Evolutionary conservation across 2,113 vertebrate genomes (phyloP).

Genomic region (Chlorocebus sabaeus): DNA sequence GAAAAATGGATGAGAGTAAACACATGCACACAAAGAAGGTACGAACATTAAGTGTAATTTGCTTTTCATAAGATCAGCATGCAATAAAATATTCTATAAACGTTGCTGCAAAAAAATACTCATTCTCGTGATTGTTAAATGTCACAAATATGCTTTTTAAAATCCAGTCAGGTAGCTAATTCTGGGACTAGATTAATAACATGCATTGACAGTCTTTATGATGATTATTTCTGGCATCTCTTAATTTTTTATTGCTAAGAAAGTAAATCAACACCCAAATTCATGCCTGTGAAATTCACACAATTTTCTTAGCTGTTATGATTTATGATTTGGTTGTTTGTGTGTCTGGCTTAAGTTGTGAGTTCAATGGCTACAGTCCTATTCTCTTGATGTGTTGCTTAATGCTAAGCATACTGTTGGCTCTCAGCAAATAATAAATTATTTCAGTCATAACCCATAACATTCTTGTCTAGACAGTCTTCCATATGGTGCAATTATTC

Average conservation of each 20-base stretch:
- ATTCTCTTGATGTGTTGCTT: background rate
- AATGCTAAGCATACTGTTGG: slow-evolving; percentile 28
- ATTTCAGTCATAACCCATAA: slow-evolving; percentile 1
- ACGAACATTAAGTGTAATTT: background rate
- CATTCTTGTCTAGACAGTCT: slow-evolving; percentile 36
- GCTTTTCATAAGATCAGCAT: background rate
- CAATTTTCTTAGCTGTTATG: background rate
- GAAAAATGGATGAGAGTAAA: background rate
- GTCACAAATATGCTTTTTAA: background rate
- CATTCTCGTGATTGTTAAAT: background rate
- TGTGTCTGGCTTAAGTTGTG: slow-evolving; percentile 22
- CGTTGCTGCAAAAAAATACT: background rate
- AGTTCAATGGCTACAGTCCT: background rate
- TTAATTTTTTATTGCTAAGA: slow-evolving; percentile 25
- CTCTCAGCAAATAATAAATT: slow-evolving; percentile 55
- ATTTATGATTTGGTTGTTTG: slow-evolving; percentile 46
- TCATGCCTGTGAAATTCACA: background rate
- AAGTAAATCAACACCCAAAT: slow-evolving; percentile 29
- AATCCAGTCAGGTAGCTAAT: background rate
- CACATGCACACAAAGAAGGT: background rate
- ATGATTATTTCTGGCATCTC: slow-evolving; percentile 15
- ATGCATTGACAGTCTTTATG: background rate
- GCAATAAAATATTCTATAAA: background rate
- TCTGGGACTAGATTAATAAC: background rate
- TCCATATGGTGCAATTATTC: background rate